Conservation (phyloP, 2,888 invertebrate species). For the Pediacus dermestoides region DNA sequence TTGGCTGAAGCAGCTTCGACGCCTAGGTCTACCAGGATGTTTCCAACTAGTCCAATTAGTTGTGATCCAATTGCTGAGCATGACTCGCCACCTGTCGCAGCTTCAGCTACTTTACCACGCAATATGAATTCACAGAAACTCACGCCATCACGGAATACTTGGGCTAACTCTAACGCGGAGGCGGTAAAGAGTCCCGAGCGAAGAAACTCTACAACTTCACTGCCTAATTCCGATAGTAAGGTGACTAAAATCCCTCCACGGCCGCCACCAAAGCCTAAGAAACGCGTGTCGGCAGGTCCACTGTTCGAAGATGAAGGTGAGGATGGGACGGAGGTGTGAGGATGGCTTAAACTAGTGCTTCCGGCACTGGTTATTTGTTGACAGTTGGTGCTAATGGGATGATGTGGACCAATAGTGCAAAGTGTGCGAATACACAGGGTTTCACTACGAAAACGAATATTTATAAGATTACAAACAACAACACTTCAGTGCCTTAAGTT, state of each 20-base stretch:
- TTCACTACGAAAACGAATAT: slow-evolving; percentile 12
- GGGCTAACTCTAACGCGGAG: slow-evolving; percentile 47
- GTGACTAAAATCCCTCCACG: slow-evolving; percentile 71
- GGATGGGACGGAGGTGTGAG: slow-evolving; percentile 84
- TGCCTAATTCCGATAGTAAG: slow-evolving; percentile 33
- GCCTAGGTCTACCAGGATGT: slow-evolving; percentile 48
- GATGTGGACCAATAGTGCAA: slow-evolving; percentile 28
- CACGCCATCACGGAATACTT: slow-evolving; percentile 44
- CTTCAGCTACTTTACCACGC: slow-evolving; percentile 43
- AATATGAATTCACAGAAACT: slow-evolving; percentile 31
- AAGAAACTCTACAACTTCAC: slow-evolving; percentile 40
- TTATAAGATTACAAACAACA: slow-evolving; percentile 14
- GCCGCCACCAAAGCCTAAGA: slow-evolving; percentile 81
- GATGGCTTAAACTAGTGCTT: slow-evolving; percentile 48
- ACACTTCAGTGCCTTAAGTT: slow-evolving; percentile 19
- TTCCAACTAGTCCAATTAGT: slow-evolving; percentile 44
- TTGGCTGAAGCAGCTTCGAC: slow-evolving; percentile 54
- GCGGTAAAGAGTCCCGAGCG: slow-evolving; percentile 51
- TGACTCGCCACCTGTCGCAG: slow-evolving; percentile 50
- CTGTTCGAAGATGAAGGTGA: slow-evolving; percentile 85
- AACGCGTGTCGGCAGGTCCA: slow-evolving; percentile 69
- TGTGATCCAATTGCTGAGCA: slow-evolving; percentile 55
- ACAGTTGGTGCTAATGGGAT: slow-evolving; percentile 27
- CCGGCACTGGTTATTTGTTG: slow-evolving; percentile 40
- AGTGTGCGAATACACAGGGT: slow-evolving; percentile 31